phyloP scores from a whole-genome alignment of 2,797 vertebrate genomes.

The Anabacerthia variegaticeps region DNA sequence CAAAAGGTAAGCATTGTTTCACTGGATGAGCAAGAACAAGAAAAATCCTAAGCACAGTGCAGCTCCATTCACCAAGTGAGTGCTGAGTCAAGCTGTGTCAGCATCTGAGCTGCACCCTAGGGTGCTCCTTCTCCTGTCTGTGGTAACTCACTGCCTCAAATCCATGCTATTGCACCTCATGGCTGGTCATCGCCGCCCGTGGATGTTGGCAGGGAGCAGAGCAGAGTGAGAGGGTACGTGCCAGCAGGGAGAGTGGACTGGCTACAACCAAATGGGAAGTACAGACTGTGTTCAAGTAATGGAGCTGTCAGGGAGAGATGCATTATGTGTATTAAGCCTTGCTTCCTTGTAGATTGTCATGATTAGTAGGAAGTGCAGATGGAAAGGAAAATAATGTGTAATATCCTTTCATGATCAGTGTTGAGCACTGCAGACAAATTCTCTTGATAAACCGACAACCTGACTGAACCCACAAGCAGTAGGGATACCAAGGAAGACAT shows the following conservation, averaged over 20 bases:
- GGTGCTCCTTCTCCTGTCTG: neutral
- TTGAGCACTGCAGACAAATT: neutral
- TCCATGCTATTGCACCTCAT: accelerated
- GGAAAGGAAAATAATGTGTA: neutral
- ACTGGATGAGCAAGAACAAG: neutral
- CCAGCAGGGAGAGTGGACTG: neutral
- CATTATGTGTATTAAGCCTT: neutral
- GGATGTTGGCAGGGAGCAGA: neutral
- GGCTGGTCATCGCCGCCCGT: neutral
- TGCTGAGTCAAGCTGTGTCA: neutral
- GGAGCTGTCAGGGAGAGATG: neutral
- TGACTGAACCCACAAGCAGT: neutral
- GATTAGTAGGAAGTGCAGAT: neutral
- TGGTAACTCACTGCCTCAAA: neutral
- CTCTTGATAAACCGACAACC: neutral
- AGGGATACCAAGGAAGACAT: neutral
- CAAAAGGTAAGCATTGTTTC: neutral
- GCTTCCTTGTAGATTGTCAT: neutral
- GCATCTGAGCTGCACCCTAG: neutral
- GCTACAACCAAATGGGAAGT: no score
- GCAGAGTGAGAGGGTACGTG: neutral
- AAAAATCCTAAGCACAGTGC: neutral
- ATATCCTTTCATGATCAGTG: neutral
- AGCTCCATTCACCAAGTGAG: neutral
- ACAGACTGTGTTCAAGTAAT: neutral